phyloP scores from a whole-genome alignment of 2,797 vertebrate species.

The Spinus pinus region DNA sequence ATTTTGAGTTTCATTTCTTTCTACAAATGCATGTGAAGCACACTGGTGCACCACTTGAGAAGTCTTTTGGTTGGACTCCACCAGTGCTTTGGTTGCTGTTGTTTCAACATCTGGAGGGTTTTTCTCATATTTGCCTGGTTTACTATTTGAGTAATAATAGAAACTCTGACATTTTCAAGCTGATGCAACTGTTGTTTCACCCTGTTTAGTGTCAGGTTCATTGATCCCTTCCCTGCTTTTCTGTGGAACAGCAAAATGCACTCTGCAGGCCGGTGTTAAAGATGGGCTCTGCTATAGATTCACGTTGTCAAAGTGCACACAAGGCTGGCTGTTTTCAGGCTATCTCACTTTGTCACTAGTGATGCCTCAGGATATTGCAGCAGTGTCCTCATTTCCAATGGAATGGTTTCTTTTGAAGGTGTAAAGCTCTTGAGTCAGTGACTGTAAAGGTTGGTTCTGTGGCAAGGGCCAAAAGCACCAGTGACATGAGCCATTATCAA shows the following conservation, averaged over 20 bases:
- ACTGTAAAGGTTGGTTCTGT: neutral
- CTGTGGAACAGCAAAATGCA: neutral
- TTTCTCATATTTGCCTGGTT: neutral
- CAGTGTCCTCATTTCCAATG: accelerated
- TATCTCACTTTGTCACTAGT: neutral
- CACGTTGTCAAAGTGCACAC: neutral
- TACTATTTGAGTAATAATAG: neutral
- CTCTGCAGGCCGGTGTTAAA: neutral
- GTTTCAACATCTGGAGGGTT: neutral
- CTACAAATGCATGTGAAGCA: neutral
- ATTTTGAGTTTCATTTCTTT: neutral
- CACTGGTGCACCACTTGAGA: neutral
- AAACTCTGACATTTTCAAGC: neutral
- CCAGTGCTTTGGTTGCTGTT: neutral
- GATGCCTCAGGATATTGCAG: neutral
- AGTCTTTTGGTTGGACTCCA: neutral
- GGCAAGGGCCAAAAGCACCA: neutral
- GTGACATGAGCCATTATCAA: neutral
- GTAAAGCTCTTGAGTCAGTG: neutral
- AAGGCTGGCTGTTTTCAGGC: neutral
- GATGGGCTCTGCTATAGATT: neutral
- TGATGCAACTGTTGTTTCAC: neutral
- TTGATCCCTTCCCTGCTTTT: neutral
- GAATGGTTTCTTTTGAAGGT: neutral
- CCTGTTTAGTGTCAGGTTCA: neutral